Conservation (phyloP, 2,113 vertebrate genomes). For the Myotis brandtii region DNA sequence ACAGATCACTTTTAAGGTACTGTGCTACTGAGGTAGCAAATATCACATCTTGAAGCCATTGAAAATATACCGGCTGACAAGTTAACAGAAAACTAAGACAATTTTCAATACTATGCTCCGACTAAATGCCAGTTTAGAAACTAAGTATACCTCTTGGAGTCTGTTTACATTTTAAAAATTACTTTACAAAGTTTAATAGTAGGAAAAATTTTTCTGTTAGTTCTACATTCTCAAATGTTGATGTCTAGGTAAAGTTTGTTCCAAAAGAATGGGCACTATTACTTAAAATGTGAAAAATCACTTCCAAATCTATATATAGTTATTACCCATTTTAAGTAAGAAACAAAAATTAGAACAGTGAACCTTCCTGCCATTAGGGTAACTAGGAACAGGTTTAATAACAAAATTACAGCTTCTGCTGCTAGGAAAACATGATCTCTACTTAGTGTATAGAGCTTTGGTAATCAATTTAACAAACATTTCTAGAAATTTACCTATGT, state of each 20-base stretch:
- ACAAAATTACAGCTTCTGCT: neutral
- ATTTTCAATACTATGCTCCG: constrained; percentile 66
- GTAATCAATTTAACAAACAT: neutral
- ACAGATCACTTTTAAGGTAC: constrained; percentile 54
- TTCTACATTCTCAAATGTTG: neutral
- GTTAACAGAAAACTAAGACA: constrained; percentile 73
- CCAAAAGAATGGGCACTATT: neutral
- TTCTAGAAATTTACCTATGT: neutral
- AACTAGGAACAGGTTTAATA: neutral
- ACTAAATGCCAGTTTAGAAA: constrained; percentile 72
- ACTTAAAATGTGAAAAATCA: constrained; percentile 36
- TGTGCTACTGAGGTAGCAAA: neutral
- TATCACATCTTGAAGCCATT: constrained; percentile 57
- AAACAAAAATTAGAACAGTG: neutral
- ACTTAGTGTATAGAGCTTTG: neutral
- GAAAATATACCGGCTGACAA: constrained; percentile 19
- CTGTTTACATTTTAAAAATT: constrained; percentile 67
- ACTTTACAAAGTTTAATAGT: constrained; percentile 55
- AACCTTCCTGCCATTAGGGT: neutral
- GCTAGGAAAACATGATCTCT: neutral
- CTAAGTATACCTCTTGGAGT: constrained; percentile 69
- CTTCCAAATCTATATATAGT: neutral
- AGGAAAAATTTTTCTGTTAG: constrained; percentile 43
- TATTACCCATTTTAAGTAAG: neutral
- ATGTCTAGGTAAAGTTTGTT: constrained; percentile 47